Conservation (phyloP, 2,113 vertebrate species). For the Neolamprologus kungweensis region DNA sequence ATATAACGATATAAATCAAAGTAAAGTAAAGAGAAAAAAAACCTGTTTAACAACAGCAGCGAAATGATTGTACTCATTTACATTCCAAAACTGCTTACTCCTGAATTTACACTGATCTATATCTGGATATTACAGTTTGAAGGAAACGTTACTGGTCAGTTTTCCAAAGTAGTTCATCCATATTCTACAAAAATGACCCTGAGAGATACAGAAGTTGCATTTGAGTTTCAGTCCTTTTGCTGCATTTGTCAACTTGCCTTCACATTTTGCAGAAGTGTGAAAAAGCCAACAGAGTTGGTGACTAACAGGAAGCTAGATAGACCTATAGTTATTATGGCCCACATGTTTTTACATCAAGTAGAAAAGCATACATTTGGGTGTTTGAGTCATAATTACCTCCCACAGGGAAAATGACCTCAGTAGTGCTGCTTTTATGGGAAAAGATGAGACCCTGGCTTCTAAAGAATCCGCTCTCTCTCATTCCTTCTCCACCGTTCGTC, state of each 20-base stretch:
- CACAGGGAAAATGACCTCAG: conserved; percentile 5
- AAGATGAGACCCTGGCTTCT: conserved; percentile 19
- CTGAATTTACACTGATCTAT: neutral
- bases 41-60: neutral
- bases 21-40: neutral
- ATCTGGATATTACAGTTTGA: neutral
- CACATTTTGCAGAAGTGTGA: neutral
- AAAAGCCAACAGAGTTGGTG: neutral
- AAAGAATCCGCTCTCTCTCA: conserved; percentile 18
- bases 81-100: neutral
- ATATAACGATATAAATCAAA: neutral
- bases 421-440: neutral
- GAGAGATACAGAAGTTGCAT: neutral
- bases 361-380: neutral
- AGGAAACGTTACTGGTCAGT: neutral
- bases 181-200: neutral
- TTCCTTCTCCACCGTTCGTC: neutral
- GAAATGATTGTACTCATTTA: neutral
- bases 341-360: conserved; percentile 1
- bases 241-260: neutral
- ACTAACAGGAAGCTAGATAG: neutral
- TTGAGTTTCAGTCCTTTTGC: neutral
- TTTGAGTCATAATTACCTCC: conserved; percentile 48
- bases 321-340: neutral
- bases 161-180: neutral